Evolutionary conservation across 30 jellyfish, hydroid and myxozoan genomes (phyloP).

Genomic region (Rhopilema esculentum): DNA sequence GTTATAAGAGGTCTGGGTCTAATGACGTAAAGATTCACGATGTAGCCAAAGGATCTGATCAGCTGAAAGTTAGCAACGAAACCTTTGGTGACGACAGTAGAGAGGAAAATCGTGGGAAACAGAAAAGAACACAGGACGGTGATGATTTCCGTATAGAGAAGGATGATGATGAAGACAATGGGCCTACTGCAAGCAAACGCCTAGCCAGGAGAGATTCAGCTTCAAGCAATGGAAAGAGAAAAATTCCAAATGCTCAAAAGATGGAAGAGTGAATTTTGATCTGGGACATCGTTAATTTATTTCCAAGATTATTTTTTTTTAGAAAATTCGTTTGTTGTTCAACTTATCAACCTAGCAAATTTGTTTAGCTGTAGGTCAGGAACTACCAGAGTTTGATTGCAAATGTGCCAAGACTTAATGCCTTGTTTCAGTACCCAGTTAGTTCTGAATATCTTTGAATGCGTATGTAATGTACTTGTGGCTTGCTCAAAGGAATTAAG

Average conservation of each 20-base stretch:
- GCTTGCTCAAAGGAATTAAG: too few species aligned
- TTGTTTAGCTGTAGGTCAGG: too few species aligned
- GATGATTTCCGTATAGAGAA: conserved; percentile 3
- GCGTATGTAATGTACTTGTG: too few species aligned
- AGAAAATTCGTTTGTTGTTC: too few species aligned
- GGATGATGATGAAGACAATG: conserved; percentile 19
- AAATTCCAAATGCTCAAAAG: conserved; percentile 23
- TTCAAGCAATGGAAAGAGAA: conserved; percentile 9
- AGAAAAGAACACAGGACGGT: conserved; percentile 23
- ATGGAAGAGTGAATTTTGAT: conserved; percentile 23
- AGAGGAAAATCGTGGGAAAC: neutral
- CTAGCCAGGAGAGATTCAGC: conserved; percentile 21
- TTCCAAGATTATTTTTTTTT: neutral
- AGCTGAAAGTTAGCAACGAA: neutral
- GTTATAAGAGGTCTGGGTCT: neutral
- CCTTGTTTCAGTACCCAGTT: too few species aligned
- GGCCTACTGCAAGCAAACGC: conserved; percentile 37
- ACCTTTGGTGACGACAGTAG: neutral
- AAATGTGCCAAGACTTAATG: too few species aligned
- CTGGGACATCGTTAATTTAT: neutral
- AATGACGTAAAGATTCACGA: neutral
- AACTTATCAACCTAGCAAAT: too few species aligned
- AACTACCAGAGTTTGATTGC: too few species aligned
- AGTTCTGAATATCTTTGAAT: too few species aligned
- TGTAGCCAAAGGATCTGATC: neutral